Conservation (phyloP, 2,888 invertebrate species). For the Lasius platythorax region DNA sequence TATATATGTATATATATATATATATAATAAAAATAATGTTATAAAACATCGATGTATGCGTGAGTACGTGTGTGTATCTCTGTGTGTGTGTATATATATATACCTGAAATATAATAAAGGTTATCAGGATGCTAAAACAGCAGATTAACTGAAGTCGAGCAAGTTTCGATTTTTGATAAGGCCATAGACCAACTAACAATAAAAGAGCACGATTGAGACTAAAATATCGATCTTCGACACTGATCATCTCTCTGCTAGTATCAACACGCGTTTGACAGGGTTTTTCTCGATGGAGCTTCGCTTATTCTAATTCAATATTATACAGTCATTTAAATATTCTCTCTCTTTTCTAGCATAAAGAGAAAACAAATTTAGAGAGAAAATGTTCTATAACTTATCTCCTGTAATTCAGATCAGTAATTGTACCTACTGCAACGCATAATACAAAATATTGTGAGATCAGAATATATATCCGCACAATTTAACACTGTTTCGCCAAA, state of each 20-base stretch:
- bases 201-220: conserved; percentile 12
- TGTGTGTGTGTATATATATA: background rate
- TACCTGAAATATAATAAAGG: conserved; percentile 12
- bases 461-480: background rate
- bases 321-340: background rate
- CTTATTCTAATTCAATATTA: background rate
- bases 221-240: background rate
- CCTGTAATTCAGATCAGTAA: background rate
- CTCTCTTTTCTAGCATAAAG: background rate
- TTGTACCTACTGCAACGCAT: background rate
- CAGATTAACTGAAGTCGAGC: background rate
- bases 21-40: too few relatives aligned
- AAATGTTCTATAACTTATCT: background rate
- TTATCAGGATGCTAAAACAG: background rate
- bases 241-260: background rate
- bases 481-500: background rate
- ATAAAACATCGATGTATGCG: too few relatives aligned
- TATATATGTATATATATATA: too few relatives aligned
- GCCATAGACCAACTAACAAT: background rate
- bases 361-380: background rate
- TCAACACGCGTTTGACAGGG: background rate
- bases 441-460: background rate
- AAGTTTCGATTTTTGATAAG: conserved; percentile 25
- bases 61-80: background rate
- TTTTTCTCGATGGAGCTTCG: background rate